Evolutionary conservation across 2,113 vertebrate species (phyloP), one percentile per base, ranked within the genome.

Genomic region (Erpornis zantholeuca): DNA sequence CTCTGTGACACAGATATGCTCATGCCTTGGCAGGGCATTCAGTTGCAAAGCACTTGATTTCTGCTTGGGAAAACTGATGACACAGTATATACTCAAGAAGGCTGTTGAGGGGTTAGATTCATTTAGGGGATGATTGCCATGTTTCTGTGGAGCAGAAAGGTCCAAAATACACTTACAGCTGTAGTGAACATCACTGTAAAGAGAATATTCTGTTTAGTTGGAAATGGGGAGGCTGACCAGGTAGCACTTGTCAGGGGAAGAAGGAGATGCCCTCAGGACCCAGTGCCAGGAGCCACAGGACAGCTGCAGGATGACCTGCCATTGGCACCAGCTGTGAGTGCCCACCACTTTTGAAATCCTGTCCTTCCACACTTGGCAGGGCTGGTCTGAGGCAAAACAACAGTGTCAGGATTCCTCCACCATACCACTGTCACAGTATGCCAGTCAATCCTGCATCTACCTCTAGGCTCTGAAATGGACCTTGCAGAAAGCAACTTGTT

Each of bases 321-420:
- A 1, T 28, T 42, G 33, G 15, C 53, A 65, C 19, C 6, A 12
- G 38, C 13, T 54, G n/a, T 47, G 54, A 31, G 14, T 44, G 31
- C 40, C 12, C 27, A 44, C 13, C 3, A 4, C 6, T 78, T 70
- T 3, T 44, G 56, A 25, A 28, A 33, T n/a, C 54, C 1, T 0
- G 33, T 65, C 35, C 27, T 66, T 15, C 7, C 17, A 16, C 1
- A 1, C 21, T n/a, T 0, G 0, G 35, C 36, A 81, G 44, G 36
- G 15, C 44, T 38, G 18, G 7, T 61, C 47, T 70, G 50, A 70
- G 60, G 52, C 5, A 23, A 38, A 92, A 15, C 23, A 77, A 11
- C 36, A 38, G 8, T 11, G 23, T 50, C 68, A 86, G 50, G 21
- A 38, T 82, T 60, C 36, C 38, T 92, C 23, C 7, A 6, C 38